phyloP scores from a whole-genome alignment of 2,113 vertebrate genomes.

The Festucalex cinctus region DNA sequence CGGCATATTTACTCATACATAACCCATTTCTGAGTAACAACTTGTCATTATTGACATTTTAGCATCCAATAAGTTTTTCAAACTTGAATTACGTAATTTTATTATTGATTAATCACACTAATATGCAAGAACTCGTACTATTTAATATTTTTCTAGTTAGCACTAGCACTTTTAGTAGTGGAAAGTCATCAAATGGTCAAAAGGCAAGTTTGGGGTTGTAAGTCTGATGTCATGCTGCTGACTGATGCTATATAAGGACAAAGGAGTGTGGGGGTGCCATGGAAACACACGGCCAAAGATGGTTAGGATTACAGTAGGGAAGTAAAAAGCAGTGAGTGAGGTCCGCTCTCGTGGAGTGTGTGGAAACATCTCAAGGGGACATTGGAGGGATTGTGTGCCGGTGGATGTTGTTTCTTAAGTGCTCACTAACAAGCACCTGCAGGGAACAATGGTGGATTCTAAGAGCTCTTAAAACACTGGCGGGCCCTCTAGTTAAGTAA shows the following conservation, averaged over 20 bases:
- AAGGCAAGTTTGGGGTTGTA: constrained; percentile 3
- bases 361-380: constrained; percentile 35
- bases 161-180: too few species aligned
- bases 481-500: constrained; percentile 27
- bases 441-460: constrained; percentile 7
- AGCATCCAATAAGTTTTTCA: too few species aligned
- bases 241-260: constrained; percentile 60
- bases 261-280: constrained; percentile 42
- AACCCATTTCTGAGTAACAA: too few species aligned
- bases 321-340: constrained; percentile 28
- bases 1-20: too few species aligned
- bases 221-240: not conserved
- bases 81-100: too few species aligned
- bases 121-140: too few species aligned
- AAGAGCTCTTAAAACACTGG: constrained; percentile 36
- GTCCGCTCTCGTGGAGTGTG: constrained; percentile 14
- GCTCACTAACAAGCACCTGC: constrained; percentile 42
- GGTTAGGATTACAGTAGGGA: constrained; percentile 37
- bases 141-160: too few species aligned
- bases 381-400: constrained; percentile 17
- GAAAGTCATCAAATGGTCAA: constrained; percentile 2
- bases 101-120: too few species aligned
- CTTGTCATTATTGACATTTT: too few species aligned
- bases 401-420: constrained; percentile 35
- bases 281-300: constrained; percentile 58